Percentiles rank a stretch among this genome's conserved stretches.
Evolutionary conservation across 35 echinoderm and acorn worm species (phyloP).

Genomic region (Heliocidaris erythrogramma): DNA sequence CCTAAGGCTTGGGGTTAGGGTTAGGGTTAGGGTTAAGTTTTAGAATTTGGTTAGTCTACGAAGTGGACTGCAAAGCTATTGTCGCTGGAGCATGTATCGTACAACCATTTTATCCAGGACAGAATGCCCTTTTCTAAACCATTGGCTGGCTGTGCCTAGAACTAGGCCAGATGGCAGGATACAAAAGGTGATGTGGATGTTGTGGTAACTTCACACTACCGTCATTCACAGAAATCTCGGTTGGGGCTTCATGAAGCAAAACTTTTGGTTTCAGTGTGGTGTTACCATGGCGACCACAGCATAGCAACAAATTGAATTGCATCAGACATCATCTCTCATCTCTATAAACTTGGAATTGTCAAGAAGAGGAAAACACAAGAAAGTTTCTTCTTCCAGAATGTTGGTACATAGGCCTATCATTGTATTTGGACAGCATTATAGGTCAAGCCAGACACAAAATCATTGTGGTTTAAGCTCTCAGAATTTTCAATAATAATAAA

Average conservation of each 20-base stretch:
- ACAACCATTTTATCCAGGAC: no score
- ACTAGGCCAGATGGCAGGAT: not conserved
- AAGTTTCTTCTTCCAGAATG: not conserved
- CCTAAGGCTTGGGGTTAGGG: no score
- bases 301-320: constrained; percentile 18
- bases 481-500: no score
- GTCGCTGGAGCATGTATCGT: no score
- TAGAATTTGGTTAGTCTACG: no score
- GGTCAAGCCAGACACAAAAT: no score
- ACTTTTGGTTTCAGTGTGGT: constrained; percentile 26
- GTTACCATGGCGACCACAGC: not conserved
- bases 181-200: not conserved
- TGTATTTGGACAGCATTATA: not conserved
- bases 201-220: constrained; percentile 23
- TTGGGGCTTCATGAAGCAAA: not conserved
- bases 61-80: no score
- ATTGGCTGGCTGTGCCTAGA: not conserved
- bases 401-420: not conserved
- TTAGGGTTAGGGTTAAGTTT: no score
- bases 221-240: constrained; percentile 32
- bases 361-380: not conserved
- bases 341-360: not conserved
- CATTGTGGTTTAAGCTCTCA: no score
- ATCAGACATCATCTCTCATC: not conserved
- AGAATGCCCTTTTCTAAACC: not conserved